These are phyloP conservation scores for Percina caprodes DNA, from an alignment of 2,113 vertebrate species.

Conservation along the genomic window DNA sequence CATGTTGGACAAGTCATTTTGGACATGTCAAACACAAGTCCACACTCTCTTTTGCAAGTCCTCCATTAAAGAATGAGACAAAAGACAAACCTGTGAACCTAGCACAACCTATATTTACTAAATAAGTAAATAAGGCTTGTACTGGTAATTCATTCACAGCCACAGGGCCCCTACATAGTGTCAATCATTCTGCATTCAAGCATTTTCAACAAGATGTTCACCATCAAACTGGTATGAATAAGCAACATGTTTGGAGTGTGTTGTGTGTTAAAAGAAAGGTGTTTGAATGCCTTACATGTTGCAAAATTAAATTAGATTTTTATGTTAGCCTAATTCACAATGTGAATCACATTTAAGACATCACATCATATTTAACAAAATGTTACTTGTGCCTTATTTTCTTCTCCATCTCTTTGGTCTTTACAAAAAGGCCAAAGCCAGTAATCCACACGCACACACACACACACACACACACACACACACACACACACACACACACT, in stretches of 20 bases:
- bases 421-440: slow-evolving; percentile 59
- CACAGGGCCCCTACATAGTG: slow-evolving; percentile 14
- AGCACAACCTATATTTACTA: background rate
- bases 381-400: background rate
- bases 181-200: slow-evolving; percentile 42
- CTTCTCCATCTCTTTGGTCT: slow-evolving; percentile 57
- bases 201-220: slow-evolving; percentile 39
- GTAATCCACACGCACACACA: slow-evolving; percentile 53
- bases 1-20: slow-evolving; percentile 23
- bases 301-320: background rate
- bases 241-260: background rate
- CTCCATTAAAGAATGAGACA: slow-evolving; percentile 15
- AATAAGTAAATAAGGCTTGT: slow-evolving; percentile 32
- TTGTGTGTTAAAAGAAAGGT: background rate
- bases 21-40: slow-evolving; percentile 5
- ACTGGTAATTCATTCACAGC: slow-evolving; percentile 22
- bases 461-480: slow-evolving; percentile 43
- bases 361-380: background rate
- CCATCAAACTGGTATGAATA: slow-evolving; percentile 15
- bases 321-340: background rate
- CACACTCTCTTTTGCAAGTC: background rate
- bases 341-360: slow-evolving; percentile 1
- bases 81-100: slow-evolving; percentile 20
- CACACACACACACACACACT: slow-evolving; percentile 35
- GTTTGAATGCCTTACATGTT: background rate